Percentiles rank a stretch among this genome's conserved stretches.
Conservation (phyloP, 2,113 vertebrate genomes). For the Heptranchias perlo region DNA sequence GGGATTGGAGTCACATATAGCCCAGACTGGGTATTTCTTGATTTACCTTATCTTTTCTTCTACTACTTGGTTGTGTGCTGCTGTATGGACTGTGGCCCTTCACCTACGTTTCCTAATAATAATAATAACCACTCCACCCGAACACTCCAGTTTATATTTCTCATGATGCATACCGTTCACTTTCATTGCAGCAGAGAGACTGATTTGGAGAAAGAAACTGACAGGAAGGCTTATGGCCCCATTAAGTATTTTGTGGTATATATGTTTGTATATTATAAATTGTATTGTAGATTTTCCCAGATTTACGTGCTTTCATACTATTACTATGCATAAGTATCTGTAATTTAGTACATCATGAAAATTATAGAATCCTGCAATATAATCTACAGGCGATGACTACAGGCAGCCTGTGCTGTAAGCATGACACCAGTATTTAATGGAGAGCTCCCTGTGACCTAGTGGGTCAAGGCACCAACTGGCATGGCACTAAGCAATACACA, state of each 20-base stretch:
- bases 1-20: not conserved
- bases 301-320: not conserved
- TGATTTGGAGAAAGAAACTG: not conserved
- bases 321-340: not conserved
- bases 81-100: not conserved
- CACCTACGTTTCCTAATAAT: not conserved
- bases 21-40: not conserved
- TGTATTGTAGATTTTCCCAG: not conserved
- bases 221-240: not conserved
- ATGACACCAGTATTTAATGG: not conserved
- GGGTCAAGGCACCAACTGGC: not conserved
- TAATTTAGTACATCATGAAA: not conserved
- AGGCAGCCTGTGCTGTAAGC: not conserved
- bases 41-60: not conserved
- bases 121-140: not conserved
- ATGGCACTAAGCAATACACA: not conserved
- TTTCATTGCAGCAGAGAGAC: not conserved
- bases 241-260: not conserved
- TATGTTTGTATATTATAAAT: not conserved
- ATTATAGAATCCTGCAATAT: not conserved
- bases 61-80: not conserved
- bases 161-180: not conserved
- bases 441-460: not conserved
- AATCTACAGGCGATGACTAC: not conserved
- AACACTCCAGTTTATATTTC: not conserved